A percentile compares a stretch with the other conserved stretches of the same genome.
phyloP scores from a whole-genome alignment of 2,888 invertebrate genomes.

The Nowickia ferox region DNA sequence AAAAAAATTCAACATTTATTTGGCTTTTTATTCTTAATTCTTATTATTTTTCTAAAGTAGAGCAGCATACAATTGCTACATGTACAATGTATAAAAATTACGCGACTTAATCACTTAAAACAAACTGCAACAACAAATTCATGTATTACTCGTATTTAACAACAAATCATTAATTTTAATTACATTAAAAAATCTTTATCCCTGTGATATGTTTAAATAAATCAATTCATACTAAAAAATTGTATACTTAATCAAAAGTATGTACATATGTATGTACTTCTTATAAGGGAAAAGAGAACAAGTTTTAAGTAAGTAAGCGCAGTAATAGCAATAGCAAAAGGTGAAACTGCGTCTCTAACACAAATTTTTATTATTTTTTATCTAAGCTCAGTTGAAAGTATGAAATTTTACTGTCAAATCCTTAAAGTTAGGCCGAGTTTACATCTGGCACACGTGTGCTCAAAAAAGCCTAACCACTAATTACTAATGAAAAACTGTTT shows the following conservation, averaged over 20 bases:
- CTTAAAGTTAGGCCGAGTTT: too few species aligned
- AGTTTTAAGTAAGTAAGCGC: not conserved
- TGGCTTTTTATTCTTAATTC: constrained; percentile 15
- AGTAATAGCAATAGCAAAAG: too few species aligned
- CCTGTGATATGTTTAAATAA: constrained; percentile 81
- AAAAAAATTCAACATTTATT: constrained; percentile 10
- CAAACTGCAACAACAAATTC: constrained; percentile 43
- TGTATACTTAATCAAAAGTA: constrained; percentile 39
- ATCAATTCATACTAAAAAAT: constrained; percentile 49
- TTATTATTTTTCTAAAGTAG: constrained; percentile 17
- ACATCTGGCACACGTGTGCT: too few species aligned
- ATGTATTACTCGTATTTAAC: constrained; percentile 74
- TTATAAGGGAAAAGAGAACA: not conserved
- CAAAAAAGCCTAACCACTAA: too few species aligned
- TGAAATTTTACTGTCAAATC: too few species aligned
- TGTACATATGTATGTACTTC: not conserved
- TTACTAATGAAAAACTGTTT: too few species aligned
- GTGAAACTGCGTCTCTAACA: too few species aligned
- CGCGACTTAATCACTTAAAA: constrained; percentile 33
- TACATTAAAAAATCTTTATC: constrained; percentile 76
- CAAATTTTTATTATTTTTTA: too few species aligned
- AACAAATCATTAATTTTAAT: constrained; percentile 59
- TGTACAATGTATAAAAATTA: not conserved
- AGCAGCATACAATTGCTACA: constrained; percentile 18
- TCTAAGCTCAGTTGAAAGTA: too few species aligned